These are phyloP conservation scores for Papilio elwesi DNA, from an alignment of 2,888 invertebrate genomes.

Conservation along the genomic window DNA sequence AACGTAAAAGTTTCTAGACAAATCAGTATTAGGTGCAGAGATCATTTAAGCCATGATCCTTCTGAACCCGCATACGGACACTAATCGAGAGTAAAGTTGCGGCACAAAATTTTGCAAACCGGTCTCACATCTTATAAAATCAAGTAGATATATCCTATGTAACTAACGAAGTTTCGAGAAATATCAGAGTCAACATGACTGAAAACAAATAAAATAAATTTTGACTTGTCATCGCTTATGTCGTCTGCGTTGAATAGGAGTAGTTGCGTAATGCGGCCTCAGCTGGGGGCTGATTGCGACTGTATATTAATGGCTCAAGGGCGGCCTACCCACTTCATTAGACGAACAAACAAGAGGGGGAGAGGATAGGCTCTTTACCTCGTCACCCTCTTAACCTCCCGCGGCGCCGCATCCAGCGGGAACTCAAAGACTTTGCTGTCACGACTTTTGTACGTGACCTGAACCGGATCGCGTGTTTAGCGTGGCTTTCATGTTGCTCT, in stretches of 20 bases:
- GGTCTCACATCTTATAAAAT: conserved; percentile 6
- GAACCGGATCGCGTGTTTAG: conserved; percentile 34
- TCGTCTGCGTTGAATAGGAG: conserved; percentile 26
- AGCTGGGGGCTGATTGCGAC: conserved; percentile 61
- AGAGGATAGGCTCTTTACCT: conserved; percentile 67
- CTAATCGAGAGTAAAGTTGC: conserved; percentile 11
- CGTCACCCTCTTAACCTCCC: conserved; percentile 68
- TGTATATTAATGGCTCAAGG: conserved; percentile 70
- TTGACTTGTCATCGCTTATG: conserved; percentile 17
- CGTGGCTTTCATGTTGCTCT: conserved; percentile 23
- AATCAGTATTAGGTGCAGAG: neutral
- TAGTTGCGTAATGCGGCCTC: conserved; percentile 49
- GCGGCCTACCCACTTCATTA: conserved; percentile 78
- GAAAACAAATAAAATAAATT: conserved; percentile 35
- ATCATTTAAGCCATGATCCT: neutral
- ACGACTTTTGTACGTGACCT: conserved; percentile 35
- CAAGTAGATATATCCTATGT: conserved; percentile 11
- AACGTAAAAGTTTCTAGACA: neutral
- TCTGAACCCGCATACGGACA: conserved; percentile 14
- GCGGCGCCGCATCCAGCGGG: conserved; percentile 45
- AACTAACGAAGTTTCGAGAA: conserved; percentile 3
- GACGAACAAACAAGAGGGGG: conserved; percentile 73
- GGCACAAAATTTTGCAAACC: conserved; percentile 8
- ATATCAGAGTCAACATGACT: neutral
- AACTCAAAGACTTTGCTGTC: conserved; percentile 37